phyloP scores from a whole-genome alignment of 2,113 vertebrate species.

The Neopipo cinnamomea region DNA sequence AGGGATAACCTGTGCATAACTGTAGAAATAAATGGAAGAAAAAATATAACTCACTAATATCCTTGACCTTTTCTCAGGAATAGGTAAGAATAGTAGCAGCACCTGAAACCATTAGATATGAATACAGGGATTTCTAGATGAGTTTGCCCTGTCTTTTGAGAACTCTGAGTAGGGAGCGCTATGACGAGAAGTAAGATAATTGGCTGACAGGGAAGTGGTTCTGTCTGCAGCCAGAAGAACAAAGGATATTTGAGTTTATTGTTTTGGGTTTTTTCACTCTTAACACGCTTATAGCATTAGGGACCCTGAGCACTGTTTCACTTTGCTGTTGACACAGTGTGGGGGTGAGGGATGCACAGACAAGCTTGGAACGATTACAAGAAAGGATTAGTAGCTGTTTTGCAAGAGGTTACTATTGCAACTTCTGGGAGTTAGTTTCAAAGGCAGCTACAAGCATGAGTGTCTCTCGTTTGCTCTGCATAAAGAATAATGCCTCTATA shows the following conservation, averaged over 20 bases:
- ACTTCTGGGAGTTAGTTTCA: conserved; percentile 10
- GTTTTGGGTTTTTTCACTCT: not conserved
- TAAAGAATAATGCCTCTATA: not conserved
- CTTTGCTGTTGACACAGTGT: not conserved
- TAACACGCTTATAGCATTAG: not conserved
- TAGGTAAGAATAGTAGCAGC: not conserved
- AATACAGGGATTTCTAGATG: not conserved
- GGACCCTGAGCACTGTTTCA: not conserved
- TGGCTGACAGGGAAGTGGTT: not conserved
- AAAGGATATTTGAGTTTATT: not conserved
- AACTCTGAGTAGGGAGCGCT: not conserved
- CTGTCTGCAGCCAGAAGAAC: not conserved
- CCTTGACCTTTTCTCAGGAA: not conserved
- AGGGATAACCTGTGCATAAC: not conserved
- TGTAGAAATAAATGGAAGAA: not conserved
- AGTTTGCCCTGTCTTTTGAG: not conserved
- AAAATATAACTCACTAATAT: not conserved
- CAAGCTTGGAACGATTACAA: not conserved
- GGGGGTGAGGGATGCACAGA: not conserved
- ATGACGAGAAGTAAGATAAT: not conserved
- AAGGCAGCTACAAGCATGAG: not conserved
- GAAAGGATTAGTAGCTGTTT: not conserved
- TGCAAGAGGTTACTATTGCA: not conserved
- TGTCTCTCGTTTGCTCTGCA: not conserved
- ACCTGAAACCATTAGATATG: not conserved